Evolutionary conservation across 2,797 vertebrate species (phyloP).

Genomic region (Bryconaethiops microstoma): DNA sequence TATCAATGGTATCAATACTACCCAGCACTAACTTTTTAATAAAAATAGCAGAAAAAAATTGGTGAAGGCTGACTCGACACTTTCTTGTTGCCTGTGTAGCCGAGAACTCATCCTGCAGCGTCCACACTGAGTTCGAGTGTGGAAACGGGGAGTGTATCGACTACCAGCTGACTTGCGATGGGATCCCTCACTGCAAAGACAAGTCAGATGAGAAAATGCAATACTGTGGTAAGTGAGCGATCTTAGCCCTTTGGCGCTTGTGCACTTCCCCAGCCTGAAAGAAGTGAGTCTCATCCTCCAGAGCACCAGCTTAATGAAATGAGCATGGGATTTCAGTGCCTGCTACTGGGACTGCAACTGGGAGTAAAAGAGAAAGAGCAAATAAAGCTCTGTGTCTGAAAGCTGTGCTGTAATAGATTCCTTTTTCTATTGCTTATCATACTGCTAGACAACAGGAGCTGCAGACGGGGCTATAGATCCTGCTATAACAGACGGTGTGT

Average conservation of each 20-base stretch:
- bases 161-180: slow-evolving; percentile 94
- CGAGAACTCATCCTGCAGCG: slow-evolving; percentile 93
- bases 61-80: neutral
- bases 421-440: slow-evolving; percentile 30
- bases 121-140: slow-evolving; percentile 94
- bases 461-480: slow-evolving; percentile 86
- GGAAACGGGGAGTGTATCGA: slow-evolving; percentile 95
- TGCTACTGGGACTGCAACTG: slow-evolving; percentile 30
- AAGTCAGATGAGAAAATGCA: slow-evolving; percentile 97
- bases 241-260: slow-evolving; percentile 27
- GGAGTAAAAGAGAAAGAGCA: slow-evolving; percentile 30
- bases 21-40: neutral
- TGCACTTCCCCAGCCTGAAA: slow-evolving; percentile 36
- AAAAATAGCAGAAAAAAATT: neutral
- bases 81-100: slow-evolving; percentile 73
- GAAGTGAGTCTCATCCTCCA: slow-evolving; percentile 40
- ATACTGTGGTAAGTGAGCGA: slow-evolving; percentile 89
- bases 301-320: slow-evolving; percentile 54
- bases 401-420: slow-evolving; percentile 35
- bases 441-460: slow-evolving; percentile 90
- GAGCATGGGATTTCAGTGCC: slow-evolving; percentile 35
- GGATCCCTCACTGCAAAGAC: slow-evolving; percentile 93
- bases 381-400: slow-evolving; percentile 36
- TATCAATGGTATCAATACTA: neutral
- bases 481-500: slow-evolving; percentile 92